A percentile compares a stretch with the other conserved stretches of the same genome.
These are phyloP conservation scores for Lottia gigantea DNA, from an alignment of 2,888 invertebrate genomes.

Conservation along the genomic window DNA sequence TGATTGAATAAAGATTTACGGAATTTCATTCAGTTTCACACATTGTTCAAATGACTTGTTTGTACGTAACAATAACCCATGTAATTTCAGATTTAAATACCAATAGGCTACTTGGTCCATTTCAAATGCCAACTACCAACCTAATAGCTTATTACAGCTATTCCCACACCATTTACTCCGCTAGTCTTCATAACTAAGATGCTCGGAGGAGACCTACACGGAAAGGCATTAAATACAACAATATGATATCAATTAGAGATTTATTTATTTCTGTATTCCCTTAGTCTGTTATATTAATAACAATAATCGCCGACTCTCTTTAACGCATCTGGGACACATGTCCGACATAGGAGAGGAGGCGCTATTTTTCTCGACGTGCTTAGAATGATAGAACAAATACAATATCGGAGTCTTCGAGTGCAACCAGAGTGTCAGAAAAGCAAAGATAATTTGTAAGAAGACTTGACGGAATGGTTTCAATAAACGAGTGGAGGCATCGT, in stretches of 20 bases:
- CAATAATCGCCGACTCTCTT: constrained; percentile 6
- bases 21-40: constrained; percentile 3
- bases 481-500: constrained; percentile 1
- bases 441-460: constrained; percentile 1
- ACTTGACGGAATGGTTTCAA: not conserved
- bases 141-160: not conserved
- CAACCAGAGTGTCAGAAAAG: constrained; percentile 10
- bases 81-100: constrained; percentile 5
- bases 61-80: not conserved
- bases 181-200: not conserved
- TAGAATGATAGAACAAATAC: constrained; percentile 7
- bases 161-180: not conserved
- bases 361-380: not conserved
- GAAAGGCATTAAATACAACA: not conserved
- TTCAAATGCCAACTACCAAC: not conserved
- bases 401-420: not conserved
- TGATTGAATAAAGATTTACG: no score
- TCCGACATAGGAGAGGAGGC: constrained; percentile 7
- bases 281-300: constrained; percentile 3
- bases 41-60: constrained; percentile 2
- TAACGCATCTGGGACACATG: constrained; percentile 1
- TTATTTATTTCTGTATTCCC: constrained; percentile 7
- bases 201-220: constrained; percentile 4
- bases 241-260: constrained; percentile 1
- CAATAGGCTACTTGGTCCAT: constrained; percentile 1